Conservation (phyloP, 2,113 vertebrate genomes). For the Ceuthmochares aereus region DNA sequence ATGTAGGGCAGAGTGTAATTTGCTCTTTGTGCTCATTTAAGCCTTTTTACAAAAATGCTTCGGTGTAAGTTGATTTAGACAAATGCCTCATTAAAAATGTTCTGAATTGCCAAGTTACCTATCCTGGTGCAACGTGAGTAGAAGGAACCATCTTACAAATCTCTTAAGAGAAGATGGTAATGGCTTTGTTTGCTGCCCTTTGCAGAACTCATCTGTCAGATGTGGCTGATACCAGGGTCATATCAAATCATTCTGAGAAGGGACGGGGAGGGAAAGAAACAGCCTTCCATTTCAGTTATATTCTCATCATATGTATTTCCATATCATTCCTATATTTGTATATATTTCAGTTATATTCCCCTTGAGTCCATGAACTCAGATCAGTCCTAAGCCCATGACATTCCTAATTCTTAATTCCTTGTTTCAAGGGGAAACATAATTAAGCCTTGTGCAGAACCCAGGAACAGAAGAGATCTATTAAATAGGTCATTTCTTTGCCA, state of each 20-base stretch:
- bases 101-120: neutral
- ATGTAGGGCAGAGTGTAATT: neutral
- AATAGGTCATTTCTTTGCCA: conserved; percentile 51
- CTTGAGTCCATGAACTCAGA: neutral
- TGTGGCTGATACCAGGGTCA: neutral
- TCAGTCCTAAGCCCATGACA: conserved; percentile 7
- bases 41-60: neutral
- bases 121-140: neutral
- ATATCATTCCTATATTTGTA: neutral
- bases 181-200: neutral
- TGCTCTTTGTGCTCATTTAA: neutral
- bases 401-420: conserved; percentile 31
- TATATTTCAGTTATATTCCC: neutral
- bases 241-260: neutral
- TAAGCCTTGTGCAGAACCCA: conserved; percentile 45
- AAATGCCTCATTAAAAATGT: neutral
- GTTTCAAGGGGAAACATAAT: conserved; percentile 58
- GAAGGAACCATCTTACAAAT: neutral
- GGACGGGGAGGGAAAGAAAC: neutral
- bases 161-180: neutral
- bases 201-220: neutral
- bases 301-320: neutral
- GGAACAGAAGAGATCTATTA: conserved; percentile 51
- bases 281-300: neutral
- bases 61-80: neutral